Conservation (phyloP, 2,888 invertebrate genomes). For the Lordiphosa andalusiaca region DNA sequence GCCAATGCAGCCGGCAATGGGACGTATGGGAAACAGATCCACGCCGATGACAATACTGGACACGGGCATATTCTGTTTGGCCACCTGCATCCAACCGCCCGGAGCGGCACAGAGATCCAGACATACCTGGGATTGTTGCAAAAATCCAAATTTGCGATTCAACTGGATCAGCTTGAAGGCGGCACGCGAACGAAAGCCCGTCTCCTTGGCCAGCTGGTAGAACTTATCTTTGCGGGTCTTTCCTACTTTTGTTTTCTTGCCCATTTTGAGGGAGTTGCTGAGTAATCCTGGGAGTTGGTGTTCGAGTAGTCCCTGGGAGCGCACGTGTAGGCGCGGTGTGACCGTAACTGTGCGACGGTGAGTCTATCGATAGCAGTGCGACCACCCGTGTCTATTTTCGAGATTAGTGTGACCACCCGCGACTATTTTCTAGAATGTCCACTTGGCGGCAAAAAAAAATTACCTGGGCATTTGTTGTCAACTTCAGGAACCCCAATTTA, state of each 20-base stretch:
- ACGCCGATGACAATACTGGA: slow-evolving; percentile 97
- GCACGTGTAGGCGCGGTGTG: too few relatives aligned
- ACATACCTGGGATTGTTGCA: slow-evolving; percentile 97
- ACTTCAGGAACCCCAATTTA: too few relatives aligned
- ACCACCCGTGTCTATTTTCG: too few relatives aligned
- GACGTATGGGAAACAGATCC: slow-evolving; percentile 96
- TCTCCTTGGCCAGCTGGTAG: slow-evolving; percentile 99
- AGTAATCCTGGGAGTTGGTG: too few relatives aligned
- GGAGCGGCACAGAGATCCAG: slow-evolving; percentile 99
- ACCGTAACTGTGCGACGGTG: too few relatives aligned
- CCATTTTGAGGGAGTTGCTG: slow-evolving; percentile 84
- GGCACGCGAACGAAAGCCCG: slow-evolving; percentile 97
- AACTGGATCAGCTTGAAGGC: slow-evolving; percentile 99
- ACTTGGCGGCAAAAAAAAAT: too few relatives aligned
- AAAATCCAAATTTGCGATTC: slow-evolving; percentile 97
- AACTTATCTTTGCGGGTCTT: slow-evolving; percentile 99
- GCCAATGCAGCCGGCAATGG: slow-evolving; percentile 94
- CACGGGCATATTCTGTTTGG: slow-evolving; percentile 97
- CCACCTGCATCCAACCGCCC: slow-evolving; percentile 99
- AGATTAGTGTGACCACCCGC: too few relatives aligned
- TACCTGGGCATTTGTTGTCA: too few relatives aligned
- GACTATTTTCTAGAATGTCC: too few relatives aligned
- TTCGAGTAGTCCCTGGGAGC: too few relatives aligned
- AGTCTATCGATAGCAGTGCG: too few relatives aligned
- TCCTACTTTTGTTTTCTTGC: slow-evolving; percentile 97